Percentiles rank a stretch among this genome's conserved stretches.
These are phyloP conservation scores for Drosophila putrida DNA, from an alignment of 2,888 invertebrate species.

Conservation along the genomic window DNA sequence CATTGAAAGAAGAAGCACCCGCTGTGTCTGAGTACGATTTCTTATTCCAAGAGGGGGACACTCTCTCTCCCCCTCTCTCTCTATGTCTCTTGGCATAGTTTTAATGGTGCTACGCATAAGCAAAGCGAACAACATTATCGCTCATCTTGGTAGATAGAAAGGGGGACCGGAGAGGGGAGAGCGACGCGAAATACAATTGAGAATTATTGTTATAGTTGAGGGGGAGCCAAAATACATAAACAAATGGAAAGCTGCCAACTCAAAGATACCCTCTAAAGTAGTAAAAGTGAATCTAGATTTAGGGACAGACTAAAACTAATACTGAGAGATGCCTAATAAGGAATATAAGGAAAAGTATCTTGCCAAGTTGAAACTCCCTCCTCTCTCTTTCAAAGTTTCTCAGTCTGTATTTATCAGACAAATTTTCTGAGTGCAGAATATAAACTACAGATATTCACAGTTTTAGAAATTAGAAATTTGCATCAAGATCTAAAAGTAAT, in stretches of 20 bases:
- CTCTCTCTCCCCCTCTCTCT: too few relatives aligned
- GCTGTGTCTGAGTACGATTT: slow-evolving; percentile 34
- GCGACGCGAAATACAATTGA: slow-evolving; percentile 25
- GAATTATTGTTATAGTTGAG: slow-evolving; percentile 35
- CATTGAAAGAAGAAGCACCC: slow-evolving; percentile 38
- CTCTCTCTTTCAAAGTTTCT: too few relatives aligned
- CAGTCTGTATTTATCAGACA: not conserved
- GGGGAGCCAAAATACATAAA: slow-evolving; percentile 21
- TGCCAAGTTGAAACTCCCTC: too few relatives aligned
- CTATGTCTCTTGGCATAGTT: slow-evolving; percentile 59
- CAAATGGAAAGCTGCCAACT: not conserved
- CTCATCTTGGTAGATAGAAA: not conserved
- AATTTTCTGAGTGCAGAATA: not conserved
- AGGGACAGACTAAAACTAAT: too few relatives aligned
- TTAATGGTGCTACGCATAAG: slow-evolving; percentile 61
- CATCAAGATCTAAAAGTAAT: not conserved
- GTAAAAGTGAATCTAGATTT: too few relatives aligned
- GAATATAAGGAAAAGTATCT: too few relatives aligned
- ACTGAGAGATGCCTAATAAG: too few relatives aligned
- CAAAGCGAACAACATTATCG: slow-evolving; percentile 49
- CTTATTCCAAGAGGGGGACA: not conserved
- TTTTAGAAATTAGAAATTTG: not conserved
- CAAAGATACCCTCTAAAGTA: not conserved
- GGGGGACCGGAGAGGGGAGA: slow-evolving; percentile 2
- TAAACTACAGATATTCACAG: not conserved